These are phyloP conservation scores for Diprion similis DNA, from an alignment of 1,140 invertebrate genomes.

Conservation along the genomic window DNA sequence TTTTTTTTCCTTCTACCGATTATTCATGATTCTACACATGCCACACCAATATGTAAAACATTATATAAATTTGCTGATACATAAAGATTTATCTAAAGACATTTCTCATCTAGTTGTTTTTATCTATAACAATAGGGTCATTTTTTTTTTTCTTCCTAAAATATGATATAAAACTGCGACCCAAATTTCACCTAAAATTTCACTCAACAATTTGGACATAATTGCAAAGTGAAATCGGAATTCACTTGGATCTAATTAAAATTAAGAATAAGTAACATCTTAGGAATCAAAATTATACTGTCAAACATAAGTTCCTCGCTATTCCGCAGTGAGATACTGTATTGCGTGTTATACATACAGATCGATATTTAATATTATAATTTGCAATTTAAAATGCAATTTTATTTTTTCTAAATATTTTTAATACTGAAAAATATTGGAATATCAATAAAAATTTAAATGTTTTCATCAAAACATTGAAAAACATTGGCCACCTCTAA, in stretches of 20 bases:
- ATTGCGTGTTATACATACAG: background rate
- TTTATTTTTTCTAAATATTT: background rate
- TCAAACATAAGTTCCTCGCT: background rate
- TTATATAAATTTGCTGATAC: constrained; percentile 12
- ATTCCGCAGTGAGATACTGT: background rate
- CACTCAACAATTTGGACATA: background rate
- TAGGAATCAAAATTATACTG: constrained; percentile 1
- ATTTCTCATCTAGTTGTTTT: background rate
- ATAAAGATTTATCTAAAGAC: constrained; percentile 8
- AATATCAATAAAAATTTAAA: background rate
- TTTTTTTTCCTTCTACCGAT: background rate
- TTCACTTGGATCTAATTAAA: background rate
- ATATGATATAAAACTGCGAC: constrained; percentile 14
- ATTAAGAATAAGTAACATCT: constrained; percentile 6
- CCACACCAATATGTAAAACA: constrained; percentile 11
- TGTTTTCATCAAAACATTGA: background rate
- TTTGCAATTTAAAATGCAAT: background rate
- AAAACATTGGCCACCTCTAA: background rate
- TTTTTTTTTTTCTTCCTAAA: background rate
- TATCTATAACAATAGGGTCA: background rate
- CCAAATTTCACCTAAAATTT: constrained; percentile 12
- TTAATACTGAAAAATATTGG: background rate
- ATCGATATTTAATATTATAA: background rate
- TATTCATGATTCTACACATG: constrained; percentile 2
- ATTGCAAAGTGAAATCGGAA: too few species aligned